A percentile compares a stretch with the other conserved stretches of the same genome.
phyloP scores from a whole-genome alignment of 1,140 invertebrate species.

The Scaptomyza montana region DNA sequence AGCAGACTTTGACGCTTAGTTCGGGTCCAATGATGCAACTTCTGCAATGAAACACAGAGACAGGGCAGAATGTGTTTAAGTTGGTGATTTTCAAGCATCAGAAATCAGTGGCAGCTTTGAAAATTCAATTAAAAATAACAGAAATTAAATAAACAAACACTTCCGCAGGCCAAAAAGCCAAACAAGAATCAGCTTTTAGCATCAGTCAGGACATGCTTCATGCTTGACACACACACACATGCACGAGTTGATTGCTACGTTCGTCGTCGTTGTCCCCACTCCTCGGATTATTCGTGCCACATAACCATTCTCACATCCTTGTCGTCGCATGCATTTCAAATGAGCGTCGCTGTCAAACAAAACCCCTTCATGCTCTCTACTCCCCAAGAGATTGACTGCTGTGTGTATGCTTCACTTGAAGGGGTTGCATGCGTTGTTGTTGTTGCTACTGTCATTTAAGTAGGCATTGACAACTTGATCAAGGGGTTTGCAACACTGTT shows the following conservation, averaged over 20 bases:
- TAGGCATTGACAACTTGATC: constrained; percentile 38
- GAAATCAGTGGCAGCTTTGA: constrained; percentile 50
- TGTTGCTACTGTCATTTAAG: constrained; percentile 10
- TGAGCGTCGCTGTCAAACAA: constrained; percentile 50
- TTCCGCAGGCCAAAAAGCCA: constrained; percentile 68
- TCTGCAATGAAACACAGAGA: constrained; percentile 84
- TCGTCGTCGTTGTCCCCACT: constrained; percentile 4
- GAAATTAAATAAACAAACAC: constrained; percentile 77
- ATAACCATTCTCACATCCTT: constrained; percentile 15
- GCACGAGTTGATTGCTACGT: constrained; percentile 62
- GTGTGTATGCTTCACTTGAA: constrained; percentile 35
- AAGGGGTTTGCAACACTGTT: constrained; percentile 30
- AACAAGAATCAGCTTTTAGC: constrained; percentile 37
- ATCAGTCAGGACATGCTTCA: constrained; percentile 53
- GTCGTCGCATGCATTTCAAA: constrained; percentile 67
- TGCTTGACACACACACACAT: constrained; percentile 43
- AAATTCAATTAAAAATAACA: constrained; percentile 81
- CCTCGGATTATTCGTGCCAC: constrained; percentile 1
- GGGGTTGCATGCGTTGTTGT: constrained; percentile 46
- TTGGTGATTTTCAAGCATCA: constrained; percentile 34
- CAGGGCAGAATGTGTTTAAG: constrained; percentile 18
- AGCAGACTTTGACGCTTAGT: constrained; percentile 92
- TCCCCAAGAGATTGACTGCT: constrained; percentile 12
- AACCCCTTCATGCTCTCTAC: constrained; percentile 6
- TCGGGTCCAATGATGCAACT: constrained; percentile 93